Evolutionary conservation across 2,113 vertebrate genomes (phyloP).

Genomic region (Microcebus ravelobensis): DNA sequence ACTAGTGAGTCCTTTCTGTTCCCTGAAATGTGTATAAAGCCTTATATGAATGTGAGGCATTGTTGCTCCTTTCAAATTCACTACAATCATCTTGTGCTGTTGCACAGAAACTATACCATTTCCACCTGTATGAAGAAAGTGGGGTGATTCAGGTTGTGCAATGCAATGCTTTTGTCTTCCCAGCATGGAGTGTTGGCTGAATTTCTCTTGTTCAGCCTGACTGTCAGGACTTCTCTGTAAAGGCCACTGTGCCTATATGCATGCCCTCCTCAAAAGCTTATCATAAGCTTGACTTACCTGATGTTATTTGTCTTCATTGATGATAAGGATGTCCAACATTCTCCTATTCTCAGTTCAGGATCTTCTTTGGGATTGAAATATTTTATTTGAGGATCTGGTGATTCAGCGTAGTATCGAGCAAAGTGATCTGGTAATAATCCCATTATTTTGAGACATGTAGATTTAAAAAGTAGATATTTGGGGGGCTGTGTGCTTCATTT

Average conservation of each 20-base stretch:
- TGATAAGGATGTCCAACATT: not conserved
- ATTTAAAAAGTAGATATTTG: not conserved
- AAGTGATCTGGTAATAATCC: not conserved
- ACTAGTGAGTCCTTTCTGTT: not conserved
- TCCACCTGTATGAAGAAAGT: not conserved
- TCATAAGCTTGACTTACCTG: not conserved
- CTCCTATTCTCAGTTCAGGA: not conserved
- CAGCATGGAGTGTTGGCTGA: not conserved
- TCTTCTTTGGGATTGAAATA: not conserved
- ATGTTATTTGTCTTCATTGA: not conserved
- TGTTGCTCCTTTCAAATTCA: not conserved
- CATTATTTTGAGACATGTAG: not conserved
- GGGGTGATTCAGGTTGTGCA: not conserved
- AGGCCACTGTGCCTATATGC: not conserved
- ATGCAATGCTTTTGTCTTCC: not conserved
- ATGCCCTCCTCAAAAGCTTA: not conserved
- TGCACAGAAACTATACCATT: not conserved
- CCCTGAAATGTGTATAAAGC: not conserved
- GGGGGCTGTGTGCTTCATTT: not conserved
- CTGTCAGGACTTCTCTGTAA: not conserved
- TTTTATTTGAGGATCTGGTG: not conserved
- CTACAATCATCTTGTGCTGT: rapidly evolving
- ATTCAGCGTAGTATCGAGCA: not conserved
- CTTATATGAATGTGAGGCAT: not conserved
- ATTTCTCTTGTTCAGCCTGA: not conserved